Evolutionary conservation across 2,888 invertebrate species (phyloP), one percentile per base, ranked within the genome.

Genomic region (Ennomos fuscantarius): DNA sequence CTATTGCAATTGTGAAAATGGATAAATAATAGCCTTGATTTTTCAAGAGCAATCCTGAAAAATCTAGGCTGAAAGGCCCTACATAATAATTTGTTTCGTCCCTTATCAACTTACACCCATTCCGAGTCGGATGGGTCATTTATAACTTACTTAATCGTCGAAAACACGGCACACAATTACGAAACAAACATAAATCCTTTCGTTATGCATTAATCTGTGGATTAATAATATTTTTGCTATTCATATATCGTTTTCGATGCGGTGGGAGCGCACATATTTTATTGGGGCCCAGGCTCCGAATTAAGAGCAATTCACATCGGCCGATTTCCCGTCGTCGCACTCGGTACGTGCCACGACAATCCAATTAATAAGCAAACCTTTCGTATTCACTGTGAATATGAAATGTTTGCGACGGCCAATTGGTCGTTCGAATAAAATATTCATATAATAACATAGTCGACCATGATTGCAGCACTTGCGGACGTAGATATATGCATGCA

Each of bases 341-440:
- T 66, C 70, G 65, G 72, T 73, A 78, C 81, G 79, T 80, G 82
- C 74, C 73, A 81, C 82, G 84, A 86, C 82, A 88, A 87, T 87
- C 85, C 85, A 87, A 86, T 88, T 89, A 88, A 86, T 87, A 86
- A 87, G 84, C 84, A 87, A 86, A 86, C 84, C 86, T 88, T 86
- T 84, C 81, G 84, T 76, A 86, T 82, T 82, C 86, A 81, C 81
- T 72, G 81, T 82, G 88, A 88, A 89, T 89, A 86, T 84, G 77
- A 87, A 89, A 87, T 85, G 79, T 86, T 86, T 83, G 78, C 73
- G 76, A 67, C 75, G 79, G 73, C 77, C 80, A 84, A 85, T 84
- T 79, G 85, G 79, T 78, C 79, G 77, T 81, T 78, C 77, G 81
- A 82, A 86, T 87, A 86, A 88, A 87, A 88, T 87, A 88, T 88